Base-by-base conservation (phyloP, 2,113 vertebrate genomes). In the Tor tambroides region DNA sequence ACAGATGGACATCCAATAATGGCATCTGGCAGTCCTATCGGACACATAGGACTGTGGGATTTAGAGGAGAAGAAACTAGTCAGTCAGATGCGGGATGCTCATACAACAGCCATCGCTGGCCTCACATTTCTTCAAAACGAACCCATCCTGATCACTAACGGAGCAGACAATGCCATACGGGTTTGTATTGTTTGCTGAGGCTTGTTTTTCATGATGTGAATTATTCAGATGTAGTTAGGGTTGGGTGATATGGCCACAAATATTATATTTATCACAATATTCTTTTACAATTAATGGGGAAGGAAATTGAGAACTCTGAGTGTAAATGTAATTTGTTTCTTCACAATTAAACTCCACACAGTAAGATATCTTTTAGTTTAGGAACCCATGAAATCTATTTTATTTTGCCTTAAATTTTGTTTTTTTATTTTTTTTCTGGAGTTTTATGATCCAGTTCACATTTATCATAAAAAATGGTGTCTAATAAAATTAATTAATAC, bases 31-130 rank as follows among this genome's bases (percentile, higher is more conserved):
- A 98, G 97, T 89, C 97, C 97, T 4, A 65, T 97, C 91, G 98
- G 98, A 41, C 98, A 99, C 92, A 95, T 99, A 91, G 97, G 95
- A 79, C 94, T 99, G 72, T 99, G 98, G 98, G 97, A 99, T 90
- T 91, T 99, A 56, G 97, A 97, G 86, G 96, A 96, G 21, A 96
- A 94, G 84, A 98, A 97, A 88, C 88, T 99, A 43, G 90, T 96
- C 63, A 93, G 93, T 93, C 98, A 99, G 65, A 97, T 98, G 95
- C 95, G 96, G 93, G 92, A 96, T 56, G 95, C 95, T 63, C 98
- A 99, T 93, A 94, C 93, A 79, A 97, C 97, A 43, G 96, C 97
- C 15, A 79, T 99, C 77, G 96, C 97, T 7, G 97, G 95, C 1
- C 94, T 97, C 85, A 97, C 97, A 0, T 99, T 98, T 92, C 93